Base-by-base conservation (phyloP, 2,113 vertebrate species). In the Erythrolamprus reginae region DNA sequence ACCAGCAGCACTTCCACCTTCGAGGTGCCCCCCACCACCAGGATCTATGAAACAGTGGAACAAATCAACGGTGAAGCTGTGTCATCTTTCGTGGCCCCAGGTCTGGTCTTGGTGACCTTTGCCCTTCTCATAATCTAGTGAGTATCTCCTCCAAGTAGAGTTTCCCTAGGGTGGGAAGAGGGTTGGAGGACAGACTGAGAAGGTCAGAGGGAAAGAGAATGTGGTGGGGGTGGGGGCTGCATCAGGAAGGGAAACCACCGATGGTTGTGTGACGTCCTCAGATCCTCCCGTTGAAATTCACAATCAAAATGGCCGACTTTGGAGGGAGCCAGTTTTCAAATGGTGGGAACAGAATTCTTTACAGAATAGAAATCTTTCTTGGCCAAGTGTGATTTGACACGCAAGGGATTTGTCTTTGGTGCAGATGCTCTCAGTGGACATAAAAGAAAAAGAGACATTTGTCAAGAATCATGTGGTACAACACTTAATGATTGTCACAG, bases 91-190 rank as follows among this genome's bases (percentile, higher is more conserved):
- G 96, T 95, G 95, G 92, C 95, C 94, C 94, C 93, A 82, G 93
- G 94, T 90, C 94, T 96, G 92, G 94, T 96, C 28, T 28, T 96
- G 96, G 95, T 93, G 93, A 94, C 95, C 65, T 94, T 95, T 33
- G 92, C 96, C 48, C 84, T 95, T 90, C 93, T 96, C 94, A 94
- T 96, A 94, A 96, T 97, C 94, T 97, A 96, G 96, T 97, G 86
- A 96, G 96, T 96, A 92, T 91, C 0, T 56, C n/a, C 4, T 45
- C 42, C 0, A 47, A 2, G 23, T 2, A 2, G 56, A 1, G 10
- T 17, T 47, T 10, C 10, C 33, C 33, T 4, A 4, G 86, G 38
- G 42, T 19, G 42, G 38, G n/a, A 0, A 10, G 24, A 21, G 42
- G 42, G 42, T 21, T 42, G 17, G 21, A 21, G 17, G 70, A 21